These are phyloP conservation scores for Phorcus lineatus DNA, from an alignment of 2,888 invertebrate species.

Conservation along the genomic window DNA sequence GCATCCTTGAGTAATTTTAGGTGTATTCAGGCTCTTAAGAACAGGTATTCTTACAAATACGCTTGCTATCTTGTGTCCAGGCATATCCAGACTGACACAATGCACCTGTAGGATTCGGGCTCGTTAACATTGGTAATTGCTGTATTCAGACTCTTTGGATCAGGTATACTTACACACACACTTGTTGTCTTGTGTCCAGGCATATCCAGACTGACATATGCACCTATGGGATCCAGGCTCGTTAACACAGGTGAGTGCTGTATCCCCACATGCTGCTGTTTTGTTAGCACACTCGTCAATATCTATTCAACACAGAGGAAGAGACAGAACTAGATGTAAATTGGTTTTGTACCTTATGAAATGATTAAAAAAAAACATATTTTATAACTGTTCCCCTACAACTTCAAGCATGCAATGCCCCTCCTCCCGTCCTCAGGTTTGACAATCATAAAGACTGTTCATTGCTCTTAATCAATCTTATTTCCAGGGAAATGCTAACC, in stretches of 20 bases:
- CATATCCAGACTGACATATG: not conserved
- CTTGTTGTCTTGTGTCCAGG: not conserved
- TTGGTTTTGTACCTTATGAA: too few species aligned
- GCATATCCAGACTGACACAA: not conserved
- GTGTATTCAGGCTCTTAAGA: too few species aligned
- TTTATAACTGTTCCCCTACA: too few species aligned
- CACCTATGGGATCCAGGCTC: not conserved
- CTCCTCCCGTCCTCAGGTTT: too few species aligned
- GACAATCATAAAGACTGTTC: too few species aligned
- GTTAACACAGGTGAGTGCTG: not conserved
- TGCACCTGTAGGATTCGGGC: not conserved
- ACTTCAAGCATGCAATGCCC: too few species aligned
- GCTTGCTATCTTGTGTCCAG: not conserved
- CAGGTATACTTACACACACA: slow-evolving; percentile 2
- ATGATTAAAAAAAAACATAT: too few species aligned
- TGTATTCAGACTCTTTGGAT: too few species aligned
- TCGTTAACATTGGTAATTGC: not conserved
- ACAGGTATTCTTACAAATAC: not conserved
- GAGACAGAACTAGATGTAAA: not conserved
- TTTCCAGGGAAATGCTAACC: too few species aligned
- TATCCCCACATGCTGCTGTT: not conserved
- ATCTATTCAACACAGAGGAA: not conserved
- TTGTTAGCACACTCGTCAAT: not conserved
- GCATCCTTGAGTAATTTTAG: too few species aligned
- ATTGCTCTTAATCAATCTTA: too few species aligned